These are phyloP conservation scores for Pachycephus smyrnensis DNA, from an alignment of 2,888 invertebrate species.

Conservation along the genomic window DNA sequence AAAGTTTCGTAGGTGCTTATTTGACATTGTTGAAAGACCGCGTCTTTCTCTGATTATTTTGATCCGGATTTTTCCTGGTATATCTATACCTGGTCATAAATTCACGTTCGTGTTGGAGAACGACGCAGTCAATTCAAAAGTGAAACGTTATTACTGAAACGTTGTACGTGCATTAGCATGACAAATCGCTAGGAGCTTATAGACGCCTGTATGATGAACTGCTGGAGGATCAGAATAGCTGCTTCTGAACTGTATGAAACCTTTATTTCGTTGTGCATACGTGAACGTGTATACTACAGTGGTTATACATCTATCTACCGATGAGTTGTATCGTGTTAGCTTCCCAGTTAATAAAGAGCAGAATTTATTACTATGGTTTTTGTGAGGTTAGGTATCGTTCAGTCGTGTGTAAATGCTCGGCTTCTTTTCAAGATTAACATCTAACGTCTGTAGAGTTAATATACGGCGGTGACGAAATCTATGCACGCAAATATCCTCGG, in stretches of 20 bases:
- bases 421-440: neutral
- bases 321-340: neutral
- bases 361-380: neutral
- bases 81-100: neutral
- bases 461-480: neutral
- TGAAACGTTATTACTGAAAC: conserved; percentile 6
- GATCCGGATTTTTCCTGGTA: neutral
- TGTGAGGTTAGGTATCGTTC: neutral
- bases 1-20: neutral
- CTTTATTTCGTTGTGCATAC: neutral
- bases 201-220: neutral
- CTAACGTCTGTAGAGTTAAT: neutral
- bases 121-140: neutral
- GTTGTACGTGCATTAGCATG: conserved; percentile 27
- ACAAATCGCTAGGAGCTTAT: conserved; percentile 18
- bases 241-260: neutral
- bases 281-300: neutral
- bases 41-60: neutral
- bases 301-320: neutral
- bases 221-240: neutral
- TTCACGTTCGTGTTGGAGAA: neutral
- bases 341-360: neutral
- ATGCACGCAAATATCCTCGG: neutral
- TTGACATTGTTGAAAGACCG: neutral
- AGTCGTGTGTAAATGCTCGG: neutral